Evolutionary conservation across 2,888 invertebrate species (phyloP), one percentile per base, ranked within the genome.

Genomic region (Plebejus melissa): DNA sequence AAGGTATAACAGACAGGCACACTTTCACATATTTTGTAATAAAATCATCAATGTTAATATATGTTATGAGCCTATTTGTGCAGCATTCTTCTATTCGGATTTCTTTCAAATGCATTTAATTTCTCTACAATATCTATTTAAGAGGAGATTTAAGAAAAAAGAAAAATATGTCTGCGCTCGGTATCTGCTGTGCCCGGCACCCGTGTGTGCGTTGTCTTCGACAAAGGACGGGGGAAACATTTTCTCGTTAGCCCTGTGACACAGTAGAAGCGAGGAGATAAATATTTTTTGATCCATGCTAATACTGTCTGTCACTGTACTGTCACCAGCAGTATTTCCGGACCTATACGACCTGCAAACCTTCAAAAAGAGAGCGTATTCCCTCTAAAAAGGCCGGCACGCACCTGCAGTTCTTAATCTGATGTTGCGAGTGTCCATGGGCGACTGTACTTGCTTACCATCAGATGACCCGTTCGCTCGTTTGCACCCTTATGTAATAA

Each of bases 141-240:
- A 65, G 65, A 16, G 32, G 13, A 36, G 65, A 65, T 65, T 36
- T 36, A 36, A 65, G 87, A 89, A 88, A 90, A 87, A 87, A 89
- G 91, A 92, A 91, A 91, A 90, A 91, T 89, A 89, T 89, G 87
- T 88, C 87, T 79, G 85, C 92, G 87, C 82, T 85, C 90, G 88
- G 32, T 54, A 32, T 65, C 32, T 2, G 65, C 65, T 4, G 13
- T 32, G 13, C 65, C 65, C 32, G 32, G 36, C 65, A 32, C 6
- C 5, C 65, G 36, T 16, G 65, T 65, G 65, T 36, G 65, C 65
- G 65, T 65, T 60, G 60, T 60, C 22, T 22, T 32, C 32, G 87
- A 91, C 91, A 91, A 91, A 90, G 88, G 86, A 87, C 80, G 85
- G 86, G 86, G 86, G 87, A 87, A 88, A 88, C 87, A 90, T 89